phyloP scores from a whole-genome alignment of 1,140 invertebrate species.

The Ericerus pela region DNA sequence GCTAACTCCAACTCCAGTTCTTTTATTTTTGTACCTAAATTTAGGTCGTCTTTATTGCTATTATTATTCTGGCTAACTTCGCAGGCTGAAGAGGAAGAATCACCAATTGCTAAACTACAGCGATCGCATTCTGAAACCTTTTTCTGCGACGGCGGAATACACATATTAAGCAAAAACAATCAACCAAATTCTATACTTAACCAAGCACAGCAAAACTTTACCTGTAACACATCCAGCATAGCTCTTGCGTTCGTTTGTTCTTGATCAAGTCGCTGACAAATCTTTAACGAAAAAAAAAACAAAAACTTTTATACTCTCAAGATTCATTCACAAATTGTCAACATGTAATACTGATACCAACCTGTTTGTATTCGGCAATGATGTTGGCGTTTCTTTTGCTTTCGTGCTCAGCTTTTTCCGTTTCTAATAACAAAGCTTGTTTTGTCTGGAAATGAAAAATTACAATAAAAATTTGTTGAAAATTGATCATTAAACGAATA shows the following conservation, averaged over 20 bases:
- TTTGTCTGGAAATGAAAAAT: constrained; percentile 43
- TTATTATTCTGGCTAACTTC: neutral
- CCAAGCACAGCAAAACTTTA: constrained; percentile 23
- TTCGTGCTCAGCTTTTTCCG: constrained; percentile 56
- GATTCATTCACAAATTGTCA: neutral
- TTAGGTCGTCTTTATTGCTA: constrained; percentile 14
- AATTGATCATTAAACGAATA: neutral
- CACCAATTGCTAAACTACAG: constrained; percentile 15
- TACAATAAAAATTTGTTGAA: neutral
- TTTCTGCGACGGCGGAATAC: constrained; percentile 15
- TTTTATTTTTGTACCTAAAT: constrained; percentile 45
- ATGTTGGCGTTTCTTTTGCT: constrained; percentile 54
- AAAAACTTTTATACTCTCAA: neutral
- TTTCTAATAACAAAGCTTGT: constrained; percentile 66
- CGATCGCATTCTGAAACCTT: constrained; percentile 22
- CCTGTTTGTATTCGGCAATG: constrained; percentile 81
- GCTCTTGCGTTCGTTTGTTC: neutral
- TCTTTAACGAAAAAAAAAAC: neutral
- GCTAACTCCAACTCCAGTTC: constrained; percentile 91
- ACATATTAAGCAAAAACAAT: too few species aligned
- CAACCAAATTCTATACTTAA: too few species aligned
- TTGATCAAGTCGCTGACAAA: constrained; percentile 14
- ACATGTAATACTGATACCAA: constrained; percentile 22
- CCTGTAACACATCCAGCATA: neutral
- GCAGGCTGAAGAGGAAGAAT: too few species aligned